phyloP scores from a whole-genome alignment of 2,888 invertebrate species.

The Tipula vernalis region DNA sequence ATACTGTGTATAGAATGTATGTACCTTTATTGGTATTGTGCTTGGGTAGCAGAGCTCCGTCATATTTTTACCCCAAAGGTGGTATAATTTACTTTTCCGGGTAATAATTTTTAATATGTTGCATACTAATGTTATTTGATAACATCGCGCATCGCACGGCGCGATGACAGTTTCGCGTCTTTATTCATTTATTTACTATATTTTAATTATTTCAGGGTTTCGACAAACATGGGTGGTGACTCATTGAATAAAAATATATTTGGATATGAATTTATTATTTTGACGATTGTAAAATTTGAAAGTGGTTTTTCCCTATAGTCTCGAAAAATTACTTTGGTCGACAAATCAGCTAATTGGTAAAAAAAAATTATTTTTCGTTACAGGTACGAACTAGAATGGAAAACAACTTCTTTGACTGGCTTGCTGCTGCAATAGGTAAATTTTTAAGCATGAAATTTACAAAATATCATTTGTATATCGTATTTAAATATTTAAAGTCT shows the following conservation, averaged over 20 bases:
- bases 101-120: background rate
- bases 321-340: background rate
- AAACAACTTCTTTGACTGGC: background rate
- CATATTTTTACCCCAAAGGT: background rate
- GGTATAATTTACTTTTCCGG: background rate
- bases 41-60: background rate
- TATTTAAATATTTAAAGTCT: background rate
- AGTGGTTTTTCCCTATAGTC: background rate
- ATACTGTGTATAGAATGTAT: background rate
- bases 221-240: background rate
- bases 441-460: background rate
- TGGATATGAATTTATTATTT: too few relatives aligned
- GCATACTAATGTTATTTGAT: too few relatives aligned
- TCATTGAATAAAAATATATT: background rate
- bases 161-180: background rate
- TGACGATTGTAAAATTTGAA: background rate
- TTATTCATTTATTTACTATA: background rate
- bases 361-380: background rate
- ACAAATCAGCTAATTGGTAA: background rate
- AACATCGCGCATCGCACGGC: background rate
- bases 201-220: background rate
- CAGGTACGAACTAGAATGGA: background rate
- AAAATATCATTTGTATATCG: background rate
- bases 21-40: background rate
- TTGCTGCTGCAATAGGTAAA: background rate